Percentiles rank a stretch among this genome's conserved stretches.
phyloP scores from a whole-genome alignment of 2,113 vertebrate genomes.

The Colaptes auratus region DNA sequence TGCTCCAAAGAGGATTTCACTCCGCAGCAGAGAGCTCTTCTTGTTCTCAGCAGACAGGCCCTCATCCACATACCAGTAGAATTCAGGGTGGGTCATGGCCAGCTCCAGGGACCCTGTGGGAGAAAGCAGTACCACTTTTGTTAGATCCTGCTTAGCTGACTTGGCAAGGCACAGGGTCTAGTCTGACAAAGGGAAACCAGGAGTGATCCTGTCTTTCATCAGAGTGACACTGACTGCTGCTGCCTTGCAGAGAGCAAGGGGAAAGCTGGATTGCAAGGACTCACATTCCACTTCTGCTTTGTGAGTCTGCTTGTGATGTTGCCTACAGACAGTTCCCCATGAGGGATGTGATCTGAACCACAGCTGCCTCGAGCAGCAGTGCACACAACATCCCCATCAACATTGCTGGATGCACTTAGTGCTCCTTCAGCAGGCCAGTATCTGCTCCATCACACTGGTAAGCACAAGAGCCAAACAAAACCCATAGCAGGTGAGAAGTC shows the following conservation, averaged over 20 bases:
- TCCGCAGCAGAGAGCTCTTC: conserved; percentile 91
- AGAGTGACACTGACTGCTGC: not conserved
- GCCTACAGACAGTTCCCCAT: not conserved
- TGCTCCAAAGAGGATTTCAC: conserved; percentile 94
- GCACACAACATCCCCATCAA: not conserved
- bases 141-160: not conserved
- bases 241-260: not conserved
- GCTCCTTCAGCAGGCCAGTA: not conserved
- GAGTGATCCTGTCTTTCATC: not conserved
- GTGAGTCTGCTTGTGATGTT: not conserved
- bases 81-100: conserved; percentile 97
- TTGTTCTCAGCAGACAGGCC: conserved; percentile 87
- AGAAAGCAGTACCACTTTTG: not conserved
- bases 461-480: not conserved
- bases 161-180: not conserved
- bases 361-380: not conserved
- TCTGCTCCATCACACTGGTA: not conserved
- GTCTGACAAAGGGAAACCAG: not conserved
- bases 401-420: not conserved
- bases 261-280: not conserved
- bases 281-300: not conserved
- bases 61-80: conserved; percentile 98
- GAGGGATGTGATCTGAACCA: not conserved
- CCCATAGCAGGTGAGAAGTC: not conserved
- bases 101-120: conserved; percentile 88